A percentile compares a stretch with the other conserved stretches of the same genome.
phyloP scores from a whole-genome alignment of 2,113 vertebrate genomes.

The Sardina pilchardus region DNA sequence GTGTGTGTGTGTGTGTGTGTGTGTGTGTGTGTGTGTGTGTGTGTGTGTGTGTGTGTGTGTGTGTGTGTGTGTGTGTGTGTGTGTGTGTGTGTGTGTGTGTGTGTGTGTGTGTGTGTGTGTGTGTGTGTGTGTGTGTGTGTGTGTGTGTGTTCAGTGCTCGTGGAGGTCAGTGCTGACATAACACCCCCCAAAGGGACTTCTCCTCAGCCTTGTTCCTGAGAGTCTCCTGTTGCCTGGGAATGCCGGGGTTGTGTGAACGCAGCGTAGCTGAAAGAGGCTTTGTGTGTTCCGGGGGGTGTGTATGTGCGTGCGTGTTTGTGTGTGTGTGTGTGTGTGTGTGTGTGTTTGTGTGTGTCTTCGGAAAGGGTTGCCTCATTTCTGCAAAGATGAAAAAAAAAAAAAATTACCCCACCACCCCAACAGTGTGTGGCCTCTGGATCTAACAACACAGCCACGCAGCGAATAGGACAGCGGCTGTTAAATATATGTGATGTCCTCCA shows the following conservation, averaged over 20 bases:
- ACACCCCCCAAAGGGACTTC: not conserved
- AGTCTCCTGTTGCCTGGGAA: not conserved
- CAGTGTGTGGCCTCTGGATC: not conserved
- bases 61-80: not conserved
- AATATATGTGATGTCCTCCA: not conserved
- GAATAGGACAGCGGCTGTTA: not conserved
- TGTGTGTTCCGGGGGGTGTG: not conserved
- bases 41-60: not conserved
- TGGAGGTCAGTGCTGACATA: not conserved
- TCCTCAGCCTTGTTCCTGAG: not conserved
- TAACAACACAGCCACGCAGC: not conserved
- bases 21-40: not conserved
- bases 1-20: not conserved
- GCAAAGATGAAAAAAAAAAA: not conserved
- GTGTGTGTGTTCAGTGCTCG: not conserved
- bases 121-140: conserved; percentile 9
- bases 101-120: not conserved
- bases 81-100: not conserved
- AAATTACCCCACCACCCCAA: not conserved
- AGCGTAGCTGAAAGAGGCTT: not conserved
- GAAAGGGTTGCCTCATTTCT: not conserved
- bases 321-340: not conserved
- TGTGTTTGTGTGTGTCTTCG: not conserved
- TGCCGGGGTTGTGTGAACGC: not conserved
- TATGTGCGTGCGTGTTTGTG: not conserved